A percentile compares a stretch with the other conserved stretches of the same genome.
phyloP scores from a whole-genome alignment of 1,140 invertebrate genomes.

The Arctopsyche grandis region DNA sequence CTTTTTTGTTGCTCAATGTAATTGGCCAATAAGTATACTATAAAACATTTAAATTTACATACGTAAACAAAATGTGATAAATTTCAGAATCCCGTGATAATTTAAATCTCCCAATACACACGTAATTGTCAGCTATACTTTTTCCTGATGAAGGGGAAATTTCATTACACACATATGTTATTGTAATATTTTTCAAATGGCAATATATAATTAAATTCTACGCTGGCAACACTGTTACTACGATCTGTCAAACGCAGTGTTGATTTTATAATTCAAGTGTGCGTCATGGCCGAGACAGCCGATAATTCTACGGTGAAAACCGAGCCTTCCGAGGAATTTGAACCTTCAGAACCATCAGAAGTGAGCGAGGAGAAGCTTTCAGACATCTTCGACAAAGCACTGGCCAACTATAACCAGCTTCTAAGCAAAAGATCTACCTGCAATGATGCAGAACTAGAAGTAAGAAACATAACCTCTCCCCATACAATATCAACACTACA shows the following conservation, averaged over 20 bases:
- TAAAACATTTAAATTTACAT: no score
- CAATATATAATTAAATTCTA: no score
- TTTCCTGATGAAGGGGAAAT: no score
- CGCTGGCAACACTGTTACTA: not conserved
- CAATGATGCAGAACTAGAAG: conserved; percentile 56
- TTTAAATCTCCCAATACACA: no score
- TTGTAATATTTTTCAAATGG: no score
- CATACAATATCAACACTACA: not conserved
- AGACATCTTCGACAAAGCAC: conserved; percentile 60
- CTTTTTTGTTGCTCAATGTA: no score
- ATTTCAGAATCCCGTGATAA: no score
- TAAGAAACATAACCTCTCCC: conserved; percentile 50
- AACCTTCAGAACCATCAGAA: conserved; percentile 25
- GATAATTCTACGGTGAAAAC: not conserved
- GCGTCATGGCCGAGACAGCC: not conserved
- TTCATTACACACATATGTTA: no score
- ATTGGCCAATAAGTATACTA: no score
- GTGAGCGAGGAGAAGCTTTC: conserved; percentile 59
- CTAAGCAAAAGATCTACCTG: conserved; percentile 54
- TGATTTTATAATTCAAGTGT: not conserved
- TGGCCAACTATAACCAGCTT: conserved; percentile 60
- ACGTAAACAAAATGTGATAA: no score
- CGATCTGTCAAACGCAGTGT: not conserved
- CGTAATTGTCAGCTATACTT: no score
- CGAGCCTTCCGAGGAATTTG: not conserved